Evolutionary conservation across 92 coral and sea anemone genomes (phyloP).

Genomic region (Virgularia gustaviana): DNA sequence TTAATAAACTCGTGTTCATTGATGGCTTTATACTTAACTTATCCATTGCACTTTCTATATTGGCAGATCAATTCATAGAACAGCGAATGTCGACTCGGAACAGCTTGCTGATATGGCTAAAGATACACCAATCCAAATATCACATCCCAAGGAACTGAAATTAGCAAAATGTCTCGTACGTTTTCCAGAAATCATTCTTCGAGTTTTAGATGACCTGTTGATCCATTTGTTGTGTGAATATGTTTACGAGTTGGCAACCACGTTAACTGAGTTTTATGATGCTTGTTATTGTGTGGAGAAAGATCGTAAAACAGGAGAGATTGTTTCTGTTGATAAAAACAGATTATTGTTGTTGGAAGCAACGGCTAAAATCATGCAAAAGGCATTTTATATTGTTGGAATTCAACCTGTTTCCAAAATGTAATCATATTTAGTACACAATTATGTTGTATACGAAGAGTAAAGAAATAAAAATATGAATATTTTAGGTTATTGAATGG

Average conservation of each 20-base stretch:
- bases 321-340: slow-evolving; percentile 67
- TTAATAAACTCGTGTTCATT: too few relatives aligned
- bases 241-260: slow-evolving; percentile 91
- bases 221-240: slow-evolving; percentile 91
- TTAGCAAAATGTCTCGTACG: slow-evolving; percentile 93
- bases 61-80: slow-evolving; percentile 93
- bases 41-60: not conserved
- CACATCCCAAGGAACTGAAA: slow-evolving; percentile 98
- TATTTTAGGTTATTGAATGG: too few relatives aligned
- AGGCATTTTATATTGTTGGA: slow-evolving; percentile 82
- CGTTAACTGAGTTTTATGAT: slow-evolving; percentile 96
- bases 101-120: slow-evolving; percentile 63
- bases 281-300: slow-evolving; percentile 97
- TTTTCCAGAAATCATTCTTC: slow-evolving; percentile 82
- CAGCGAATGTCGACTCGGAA: slow-evolving; percentile 73
- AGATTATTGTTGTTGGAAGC: slow-evolving; percentile 83
- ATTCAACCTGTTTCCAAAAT: slow-evolving; percentile 88
- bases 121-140: slow-evolving; percentile 65
- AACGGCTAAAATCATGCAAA: slow-evolving; percentile 93
- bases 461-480: too few relatives aligned
- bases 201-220: slow-evolving; percentile 77
- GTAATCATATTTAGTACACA: slow-evolving; percentile 53
- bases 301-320: slow-evolving; percentile 83
- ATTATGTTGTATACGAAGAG: too few relatives aligned
- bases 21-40: not conserved